Evolutionary conservation across 2,888 invertebrate genomes (phyloP).

Genomic region (Argyresthia albistria): DNA sequence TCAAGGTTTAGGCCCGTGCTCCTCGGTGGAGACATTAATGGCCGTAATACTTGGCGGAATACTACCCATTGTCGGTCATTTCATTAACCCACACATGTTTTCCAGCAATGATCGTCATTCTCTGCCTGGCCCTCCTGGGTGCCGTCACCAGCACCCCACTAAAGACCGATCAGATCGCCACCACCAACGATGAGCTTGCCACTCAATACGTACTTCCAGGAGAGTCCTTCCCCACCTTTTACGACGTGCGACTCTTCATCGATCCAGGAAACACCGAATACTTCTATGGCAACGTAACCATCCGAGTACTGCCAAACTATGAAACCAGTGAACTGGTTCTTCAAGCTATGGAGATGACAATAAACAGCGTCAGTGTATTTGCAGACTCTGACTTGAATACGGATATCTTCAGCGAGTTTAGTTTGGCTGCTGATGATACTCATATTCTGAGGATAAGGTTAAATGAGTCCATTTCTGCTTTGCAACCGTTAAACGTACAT

Average conservation of each 20-base stretch:
- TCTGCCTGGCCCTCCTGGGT: conserved; percentile 36
- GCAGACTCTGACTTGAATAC: conserved; percentile 15
- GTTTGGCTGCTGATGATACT: conserved; percentile 35
- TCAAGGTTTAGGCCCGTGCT: no score
- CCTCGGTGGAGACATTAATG: no score
- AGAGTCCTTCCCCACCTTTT: conserved; percentile 62
- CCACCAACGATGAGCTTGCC: not conserved
- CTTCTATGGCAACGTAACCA: conserved; percentile 57
- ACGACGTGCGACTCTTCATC: conserved; percentile 60
- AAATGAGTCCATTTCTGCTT: conserved; percentile 26
- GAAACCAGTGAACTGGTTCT: conserved; percentile 41
- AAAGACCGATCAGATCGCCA: conserved; percentile 8
- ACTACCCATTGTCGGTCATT: no score
- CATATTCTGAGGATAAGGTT: conserved; percentile 65
- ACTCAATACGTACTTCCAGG: conserved; percentile 30
- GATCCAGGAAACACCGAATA: conserved; percentile 43
- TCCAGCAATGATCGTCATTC: conserved; percentile 52
- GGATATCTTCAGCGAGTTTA: conserved; percentile 21
- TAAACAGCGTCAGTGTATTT: conserved; percentile 27
- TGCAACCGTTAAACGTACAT: conserved; percentile 52
- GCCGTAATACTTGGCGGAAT: no score
- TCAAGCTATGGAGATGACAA: conserved; percentile 56
- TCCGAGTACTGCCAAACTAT: conserved; percentile 34
- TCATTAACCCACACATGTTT: conserved; percentile 11
- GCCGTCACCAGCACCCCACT: conserved; percentile 28